These are phyloP conservation scores for Spizella passerina DNA, from an alignment of 2,797 vertebrate species.

Conservation along the genomic window DNA sequence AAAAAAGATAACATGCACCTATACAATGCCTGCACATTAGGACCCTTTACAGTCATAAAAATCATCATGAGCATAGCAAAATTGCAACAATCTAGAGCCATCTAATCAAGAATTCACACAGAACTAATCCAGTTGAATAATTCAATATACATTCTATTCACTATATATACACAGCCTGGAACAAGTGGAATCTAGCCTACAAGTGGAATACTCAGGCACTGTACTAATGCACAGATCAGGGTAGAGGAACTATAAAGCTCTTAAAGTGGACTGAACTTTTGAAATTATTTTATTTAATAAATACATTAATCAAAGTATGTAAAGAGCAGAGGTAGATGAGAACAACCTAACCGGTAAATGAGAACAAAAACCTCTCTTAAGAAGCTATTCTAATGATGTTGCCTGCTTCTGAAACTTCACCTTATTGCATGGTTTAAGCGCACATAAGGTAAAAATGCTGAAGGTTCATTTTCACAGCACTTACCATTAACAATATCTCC, in stretches of 20 bases:
- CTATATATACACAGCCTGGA: neutral
- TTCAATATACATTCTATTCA: neutral
- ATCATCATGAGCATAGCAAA: neutral
- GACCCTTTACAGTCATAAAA: neutral
- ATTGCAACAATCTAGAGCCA: neutral
- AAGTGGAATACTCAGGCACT: neutral
- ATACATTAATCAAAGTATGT: neutral
- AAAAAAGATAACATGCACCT: neutral
- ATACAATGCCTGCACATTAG: neutral
- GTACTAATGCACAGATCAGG: neutral
- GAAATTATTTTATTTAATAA: neutral
- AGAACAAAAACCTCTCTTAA: neutral
- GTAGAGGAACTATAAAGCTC: neutral
- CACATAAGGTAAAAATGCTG: neutral
- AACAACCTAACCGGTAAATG: neutral
- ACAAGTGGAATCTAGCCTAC: neutral
- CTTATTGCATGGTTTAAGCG: neutral
- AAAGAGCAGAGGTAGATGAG: neutral
- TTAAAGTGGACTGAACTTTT: neutral
- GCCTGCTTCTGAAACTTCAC: neutral
- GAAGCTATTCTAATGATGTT: neutral
- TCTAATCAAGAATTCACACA: neutral
- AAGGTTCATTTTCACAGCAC: constrained; percentile 4
- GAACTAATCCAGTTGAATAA: neutral
- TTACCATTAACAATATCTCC: constrained; percentile 97